Conservation (phyloP, 2,797 vertebrate genomes). For the Echeneis naucrates region DNA sequence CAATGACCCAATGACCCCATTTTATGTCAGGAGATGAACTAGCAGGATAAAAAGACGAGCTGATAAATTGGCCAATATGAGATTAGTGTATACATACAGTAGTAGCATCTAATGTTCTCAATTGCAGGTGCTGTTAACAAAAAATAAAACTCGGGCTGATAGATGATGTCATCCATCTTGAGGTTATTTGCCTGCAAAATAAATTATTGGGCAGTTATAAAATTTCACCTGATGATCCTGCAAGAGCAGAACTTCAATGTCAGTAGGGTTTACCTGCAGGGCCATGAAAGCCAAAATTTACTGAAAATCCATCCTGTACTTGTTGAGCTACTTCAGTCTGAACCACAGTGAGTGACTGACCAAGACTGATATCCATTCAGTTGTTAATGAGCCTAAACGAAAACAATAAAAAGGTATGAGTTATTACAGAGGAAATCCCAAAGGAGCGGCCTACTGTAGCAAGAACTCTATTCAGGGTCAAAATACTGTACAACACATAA, state of each 20-base stretch:
- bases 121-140: too few species aligned
- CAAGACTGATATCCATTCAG: not conserved
- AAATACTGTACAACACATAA: constrained; percentile 66
- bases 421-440: constrained; percentile 21
- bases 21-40: not conserved
- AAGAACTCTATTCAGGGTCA: constrained; percentile 41
- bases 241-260: not conserved
- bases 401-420: not conserved
- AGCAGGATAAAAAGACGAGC: not conserved
- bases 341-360: not conserved
- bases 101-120: too few species aligned
- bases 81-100: not conserved
- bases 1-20: too few species aligned
- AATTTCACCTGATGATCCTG: not conserved
- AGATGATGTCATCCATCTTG: not conserved
- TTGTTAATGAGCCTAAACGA: not conserved
- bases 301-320: not conserved
- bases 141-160: not conserved
- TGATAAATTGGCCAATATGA: not conserved
- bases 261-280: not conserved
- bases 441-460: constrained; percentile 27
- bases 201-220: not conserved
- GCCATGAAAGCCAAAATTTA: not conserved
- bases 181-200: not conserved
- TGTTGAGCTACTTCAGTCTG: constrained; percentile 9